Evolutionary conservation across 2,888 invertebrate genomes (phyloP), one percentile per base, ranked within the genome.

Genomic region (Drosophila kuntzei): DNA sequence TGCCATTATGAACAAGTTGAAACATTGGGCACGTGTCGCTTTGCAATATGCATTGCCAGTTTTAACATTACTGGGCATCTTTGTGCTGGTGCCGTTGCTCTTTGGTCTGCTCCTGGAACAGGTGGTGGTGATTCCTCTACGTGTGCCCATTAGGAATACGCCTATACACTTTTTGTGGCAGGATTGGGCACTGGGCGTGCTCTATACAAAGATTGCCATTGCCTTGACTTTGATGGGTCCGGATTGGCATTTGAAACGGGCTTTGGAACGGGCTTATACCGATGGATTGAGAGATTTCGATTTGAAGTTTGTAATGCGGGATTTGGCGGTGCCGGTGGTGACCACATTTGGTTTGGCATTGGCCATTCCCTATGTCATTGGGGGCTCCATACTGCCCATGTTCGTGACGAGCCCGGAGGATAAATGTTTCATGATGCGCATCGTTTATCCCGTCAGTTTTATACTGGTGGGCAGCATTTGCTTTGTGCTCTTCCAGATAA

Each of bases 161-260:
- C 99, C 97, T 0, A 96, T 97, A 32, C 93, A 97, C 61, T 97
- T 97, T 90, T 94, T 97, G 51, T 97, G 97, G 97, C 97, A 99
- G 84, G 98, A 99, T 93, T 99, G 99, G 99, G 99, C 99, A 0
- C 93, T 99, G 25, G 99, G 99, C 22, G 98, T 99, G 11, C 93
- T 99, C 0, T 99, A 99, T 91, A 98, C 98, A 1, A 99, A 99
- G 93, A 99, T 99, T 61, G 96, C 98, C 14, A 98, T 98, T 89
- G 99, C 98, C 0, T 94, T 98, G 22, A 98, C 98, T 0, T 96
- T 99, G 95, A 99, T 99, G 98, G 98, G 98, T 0, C 98, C 99
- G 7, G 99, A 99, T 93, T 98, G 98, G 96, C 95, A 96, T 91
- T 93, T 99, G 87, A 95, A 98, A 58, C 94, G 97, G 3, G 97